Evolutionary conservation across 2,113 vertebrate genomes (phyloP).

Genomic region (Pyxicephalus adspersus): DNA sequence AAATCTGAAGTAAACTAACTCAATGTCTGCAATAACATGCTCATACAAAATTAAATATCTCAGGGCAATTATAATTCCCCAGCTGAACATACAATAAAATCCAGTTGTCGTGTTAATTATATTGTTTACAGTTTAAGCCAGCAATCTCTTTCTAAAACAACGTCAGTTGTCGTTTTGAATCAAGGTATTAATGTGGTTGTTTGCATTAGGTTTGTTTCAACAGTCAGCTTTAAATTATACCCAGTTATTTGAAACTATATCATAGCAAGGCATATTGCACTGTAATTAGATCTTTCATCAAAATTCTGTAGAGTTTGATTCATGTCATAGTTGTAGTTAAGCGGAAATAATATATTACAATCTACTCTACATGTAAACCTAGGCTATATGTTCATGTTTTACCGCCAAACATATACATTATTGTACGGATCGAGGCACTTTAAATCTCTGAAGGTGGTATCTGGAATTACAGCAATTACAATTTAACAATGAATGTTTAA

Average conservation of each 20-base stretch:
- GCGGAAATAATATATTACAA: not conserved
- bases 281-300: constrained; percentile 28
- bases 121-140: constrained; percentile 9
- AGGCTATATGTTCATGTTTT: too few species aligned
- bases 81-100: not conserved
- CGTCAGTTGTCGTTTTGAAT: constrained; percentile 10
- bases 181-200: not conserved
- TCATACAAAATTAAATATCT: not conserved
- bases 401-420: too few species aligned
- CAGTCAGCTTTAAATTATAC: not conserved
- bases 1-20: too few species aligned
- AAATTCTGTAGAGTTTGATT: constrained; percentile 10
- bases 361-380: too few species aligned
- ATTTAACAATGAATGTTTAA: too few species aligned
- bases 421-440: too few species aligned
- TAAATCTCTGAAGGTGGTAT: too few species aligned
- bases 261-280: not conserved
- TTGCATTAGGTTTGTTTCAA: constrained; percentile 3
- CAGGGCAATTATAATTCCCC: not conserved
- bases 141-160: not conserved
- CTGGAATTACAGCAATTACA: too few species aligned
- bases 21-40: too few species aligned
- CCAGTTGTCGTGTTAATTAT: constrained; percentile 3
- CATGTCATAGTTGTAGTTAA: not conserved
- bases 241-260: not conserved